Evolutionary conservation across 2,797 vertebrate genomes (phyloP).

Genomic region (Smutsia gigantea): DNA sequence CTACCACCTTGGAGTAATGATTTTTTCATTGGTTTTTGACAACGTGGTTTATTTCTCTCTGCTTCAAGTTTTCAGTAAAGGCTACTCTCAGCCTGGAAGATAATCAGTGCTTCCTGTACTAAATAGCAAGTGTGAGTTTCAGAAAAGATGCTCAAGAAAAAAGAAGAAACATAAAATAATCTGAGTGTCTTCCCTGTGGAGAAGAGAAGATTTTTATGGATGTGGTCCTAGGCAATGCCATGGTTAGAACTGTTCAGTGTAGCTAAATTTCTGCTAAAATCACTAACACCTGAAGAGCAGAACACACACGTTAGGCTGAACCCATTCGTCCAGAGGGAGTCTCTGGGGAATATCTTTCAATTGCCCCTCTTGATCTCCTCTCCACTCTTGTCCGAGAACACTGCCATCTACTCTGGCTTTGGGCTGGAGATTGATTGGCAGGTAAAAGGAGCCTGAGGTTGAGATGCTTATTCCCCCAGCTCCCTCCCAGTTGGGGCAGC

Average conservation of each 20-base stretch:
- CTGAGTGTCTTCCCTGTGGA: background rate
- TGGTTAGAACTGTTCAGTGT: background rate
- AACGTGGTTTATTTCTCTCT: slow-evolving; percentile 37
- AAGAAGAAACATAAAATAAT: background rate
- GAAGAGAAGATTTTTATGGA: background rate
- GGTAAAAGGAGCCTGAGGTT: background rate
- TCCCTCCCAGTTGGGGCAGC: background rate
- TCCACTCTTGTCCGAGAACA: background rate
- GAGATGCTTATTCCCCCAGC: background rate
- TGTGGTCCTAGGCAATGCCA: background rate
- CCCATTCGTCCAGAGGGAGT: background rate
- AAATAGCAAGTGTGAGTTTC: slow-evolving; percentile 8
- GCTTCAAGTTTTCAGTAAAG: slow-evolving; percentile 38
- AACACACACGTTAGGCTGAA: background rate
- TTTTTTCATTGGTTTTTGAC: slow-evolving; percentile 24
- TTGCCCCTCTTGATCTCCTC: background rate
- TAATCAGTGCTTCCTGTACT: background rate
- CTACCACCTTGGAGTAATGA: background rate
- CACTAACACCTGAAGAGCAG: background rate
- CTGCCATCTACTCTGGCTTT: background rate
- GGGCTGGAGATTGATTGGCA: background rate
- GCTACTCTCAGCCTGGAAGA: background rate
- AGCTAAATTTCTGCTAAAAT: background rate
- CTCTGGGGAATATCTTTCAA: background rate
- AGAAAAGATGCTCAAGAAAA: background rate